These are phyloP conservation scores for Apis laboriosa DNA, from an alignment of 1,140 invertebrate species.

Conservation along the genomic window DNA sequence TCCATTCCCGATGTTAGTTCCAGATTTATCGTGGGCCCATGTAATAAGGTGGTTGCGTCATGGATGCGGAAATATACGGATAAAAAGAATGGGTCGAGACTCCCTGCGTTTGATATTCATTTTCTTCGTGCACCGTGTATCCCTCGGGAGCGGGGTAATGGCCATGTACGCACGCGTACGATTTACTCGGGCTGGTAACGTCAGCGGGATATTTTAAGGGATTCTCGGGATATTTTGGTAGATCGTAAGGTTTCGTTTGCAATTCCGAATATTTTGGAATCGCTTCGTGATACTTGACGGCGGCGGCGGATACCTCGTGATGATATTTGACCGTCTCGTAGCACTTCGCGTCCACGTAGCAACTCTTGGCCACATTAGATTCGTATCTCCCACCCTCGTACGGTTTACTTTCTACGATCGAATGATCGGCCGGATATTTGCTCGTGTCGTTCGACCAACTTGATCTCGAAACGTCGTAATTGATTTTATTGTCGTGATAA, in stretches of 20 bases:
- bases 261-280: slow-evolving; percentile 66
- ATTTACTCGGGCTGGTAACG: slow-evolving; percentile 60
- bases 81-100: slow-evolving; percentile 75
- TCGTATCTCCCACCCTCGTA: slow-evolving; percentile 42
- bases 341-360: slow-evolving; percentile 63
- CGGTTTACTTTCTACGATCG: slow-evolving; percentile 49
- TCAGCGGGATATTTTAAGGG: slow-evolving; percentile 69
- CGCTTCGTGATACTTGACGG: slow-evolving; percentile 50
- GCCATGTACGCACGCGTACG: slow-evolving; percentile 72
- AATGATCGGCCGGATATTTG: slow-evolving; percentile 69
- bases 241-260: slow-evolving; percentile 69
- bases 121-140: slow-evolving; percentile 73
- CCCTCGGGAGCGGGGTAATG: slow-evolving; percentile 72
- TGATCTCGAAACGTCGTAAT: slow-evolving; percentile 67
- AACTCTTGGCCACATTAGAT: slow-evolving; percentile 59
- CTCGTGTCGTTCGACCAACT: slow-evolving; percentile 56
- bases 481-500: slow-evolving; percentile 67
- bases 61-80: slow-evolving; percentile 75
- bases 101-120: slow-evolving; percentile 72
- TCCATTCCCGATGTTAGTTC: too few species aligned
- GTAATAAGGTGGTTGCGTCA: slow-evolving; percentile 76
- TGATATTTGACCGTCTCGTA: slow-evolving; percentile 34
- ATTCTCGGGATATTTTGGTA: slow-evolving; percentile 69
- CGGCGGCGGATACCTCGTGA: neutral
- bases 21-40: slow-evolving; percentile 75